phyloP scores from a whole-genome alignment of 1,140 invertebrate genomes.

The Lordiphosa mommai region DNA sequence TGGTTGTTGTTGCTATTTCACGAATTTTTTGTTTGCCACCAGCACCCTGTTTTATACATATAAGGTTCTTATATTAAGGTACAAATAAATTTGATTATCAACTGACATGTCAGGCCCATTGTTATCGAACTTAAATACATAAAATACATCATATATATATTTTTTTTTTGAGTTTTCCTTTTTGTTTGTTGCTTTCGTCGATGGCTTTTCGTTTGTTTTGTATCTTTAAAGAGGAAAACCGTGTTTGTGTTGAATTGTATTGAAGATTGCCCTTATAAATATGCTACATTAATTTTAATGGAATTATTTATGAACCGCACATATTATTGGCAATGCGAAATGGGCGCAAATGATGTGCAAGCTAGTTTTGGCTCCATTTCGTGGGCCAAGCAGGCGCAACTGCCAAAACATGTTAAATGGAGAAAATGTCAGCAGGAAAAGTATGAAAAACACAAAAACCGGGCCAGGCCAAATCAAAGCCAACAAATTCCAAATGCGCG shows the following conservation, averaged over 20 bases:
- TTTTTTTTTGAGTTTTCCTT: conserved; percentile 7
- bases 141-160: conserved; percentile 77
- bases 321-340: conserved; percentile 33
- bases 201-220: conserved; percentile 7
- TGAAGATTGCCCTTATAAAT: conserved; percentile 59
- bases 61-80: too few relatives aligned
- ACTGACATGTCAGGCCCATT: too few relatives aligned
- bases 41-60: too few relatives aligned
- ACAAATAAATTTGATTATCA: too few relatives aligned
- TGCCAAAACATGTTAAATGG: conserved; percentile 65
- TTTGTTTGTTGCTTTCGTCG: not conserved
- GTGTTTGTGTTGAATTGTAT: conserved; percentile 71
- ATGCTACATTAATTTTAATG: conserved; percentile 77
- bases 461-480: conserved; percentile 70
- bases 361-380: conserved; percentile 12
- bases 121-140: conserved; percentile 39
- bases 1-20: too few relatives aligned
- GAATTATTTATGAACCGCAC: conserved; percentile 66
- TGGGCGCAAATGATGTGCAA: conserved; percentile 37
- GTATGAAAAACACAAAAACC: conserved; percentile 11
- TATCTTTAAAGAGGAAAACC: conserved; percentile 26
- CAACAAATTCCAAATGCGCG: conserved; percentile 60
- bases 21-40: too few relatives aligned
- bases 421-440: conserved; percentile 5
- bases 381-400: conserved; percentile 41